Conservation (phyloP, 1,140 invertebrate species). For the Mylabris phalerata region DNA sequence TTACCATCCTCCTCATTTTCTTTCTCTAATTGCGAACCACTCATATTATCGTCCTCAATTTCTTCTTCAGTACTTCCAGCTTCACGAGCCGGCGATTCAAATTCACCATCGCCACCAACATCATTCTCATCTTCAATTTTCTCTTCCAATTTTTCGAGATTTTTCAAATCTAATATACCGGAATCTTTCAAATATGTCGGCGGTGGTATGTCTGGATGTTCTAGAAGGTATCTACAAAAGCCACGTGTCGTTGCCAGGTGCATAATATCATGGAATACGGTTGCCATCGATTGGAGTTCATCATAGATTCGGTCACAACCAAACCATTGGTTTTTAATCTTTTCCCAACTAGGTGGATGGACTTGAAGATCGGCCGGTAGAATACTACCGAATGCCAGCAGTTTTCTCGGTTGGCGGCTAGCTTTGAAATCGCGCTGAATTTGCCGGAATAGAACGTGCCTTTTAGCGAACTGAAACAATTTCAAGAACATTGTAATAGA, state of each 20-base stretch:
- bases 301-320: constrained; percentile 44
- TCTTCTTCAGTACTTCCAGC: too few relatives aligned
- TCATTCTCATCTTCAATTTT: too few relatives aligned
- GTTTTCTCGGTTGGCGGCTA: constrained; percentile 40
- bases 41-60: too few relatives aligned
- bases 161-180: constrained; percentile 18
- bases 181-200: constrained; percentile 25
- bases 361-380: constrained; percentile 47
- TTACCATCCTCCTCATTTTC: too few relatives aligned
- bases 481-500: not conserved
- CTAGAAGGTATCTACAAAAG: constrained; percentile 24
- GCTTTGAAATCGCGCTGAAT: constrained; percentile 45
- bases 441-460: constrained; percentile 40
- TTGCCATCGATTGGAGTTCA: constrained; percentile 50
- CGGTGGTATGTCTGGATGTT: constrained; percentile 23
- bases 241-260: constrained; percentile 39
- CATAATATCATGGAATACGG: constrained; percentile 49
- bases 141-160: too few relatives aligned
- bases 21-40: too few relatives aligned
- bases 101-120: too few relatives aligned
- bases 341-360: constrained; percentile 46
- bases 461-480: constrained; percentile 36
- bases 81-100: too few relatives aligned
- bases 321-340: constrained; percentile 43
- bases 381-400: constrained; percentile 45